Percentiles rank a stretch among this genome's conserved stretches.
phyloP scores from a whole-genome alignment of 92 coral and sea anemone species.

The Porites rus region DNA sequence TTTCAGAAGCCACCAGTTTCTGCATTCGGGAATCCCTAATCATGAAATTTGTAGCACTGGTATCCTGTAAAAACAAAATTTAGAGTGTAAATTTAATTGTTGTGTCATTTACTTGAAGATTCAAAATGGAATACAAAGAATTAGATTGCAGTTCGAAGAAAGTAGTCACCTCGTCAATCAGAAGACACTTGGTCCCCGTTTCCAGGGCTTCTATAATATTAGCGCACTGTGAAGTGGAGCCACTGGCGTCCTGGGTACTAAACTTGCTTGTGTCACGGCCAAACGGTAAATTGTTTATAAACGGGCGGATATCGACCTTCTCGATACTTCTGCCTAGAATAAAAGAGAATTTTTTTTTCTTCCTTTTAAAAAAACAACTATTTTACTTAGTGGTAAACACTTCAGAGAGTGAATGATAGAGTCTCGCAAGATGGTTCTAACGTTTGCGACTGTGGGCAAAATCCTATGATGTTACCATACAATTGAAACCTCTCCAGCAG shows the following conservation, averaged over 20 bases:
- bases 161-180: conserved; percentile 61
- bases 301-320: conserved; percentile 70
- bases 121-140: too few species aligned
- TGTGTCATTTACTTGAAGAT: too few species aligned
- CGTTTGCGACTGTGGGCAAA: neutral
- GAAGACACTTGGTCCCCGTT: conserved; percentile 63
- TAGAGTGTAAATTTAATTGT: neutral
- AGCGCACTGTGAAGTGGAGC: conserved; percentile 72
- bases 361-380: too few species aligned
- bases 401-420: neutral
- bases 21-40: conserved; percentile 77
- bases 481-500: neutral
- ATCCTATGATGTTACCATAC: neutral
- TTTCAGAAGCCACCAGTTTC: conserved; percentile 64
- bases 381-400: neutral
- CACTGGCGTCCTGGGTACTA: conserved; percentile 82
- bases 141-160: too few species aligned
- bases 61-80: conserved; percentile 48
- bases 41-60: conserved; percentile 78
- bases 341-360: neutral
- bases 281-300: conserved; percentile 73
- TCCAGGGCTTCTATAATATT: conserved; percentile 72
- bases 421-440: too few species aligned
- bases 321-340: conserved; percentile 65
- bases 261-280: conserved; percentile 72